A percentile compares a stretch with the other conserved stretches of the same genome.
Conservation (phyloP, 2,797 vertebrate genomes). For the Brachymystax lenok region DNA sequence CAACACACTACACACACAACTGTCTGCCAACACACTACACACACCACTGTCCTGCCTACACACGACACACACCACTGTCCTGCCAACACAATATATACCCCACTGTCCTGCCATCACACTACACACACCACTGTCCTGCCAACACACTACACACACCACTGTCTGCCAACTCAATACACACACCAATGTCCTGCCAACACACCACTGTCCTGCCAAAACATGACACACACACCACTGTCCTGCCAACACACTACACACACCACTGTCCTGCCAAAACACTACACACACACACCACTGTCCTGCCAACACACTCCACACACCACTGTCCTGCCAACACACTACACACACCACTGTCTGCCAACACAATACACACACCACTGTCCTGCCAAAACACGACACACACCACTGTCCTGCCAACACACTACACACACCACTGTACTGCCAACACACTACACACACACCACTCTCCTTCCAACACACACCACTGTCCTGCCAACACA, state of each 20-base stretch:
- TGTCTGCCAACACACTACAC: conserved; percentile 12
- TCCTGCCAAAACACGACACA: conserved; percentile 1
- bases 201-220: no score
- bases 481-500: conserved; percentile 8
- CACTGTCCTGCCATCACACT: no score
- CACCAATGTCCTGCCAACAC: conserved; percentile 10
- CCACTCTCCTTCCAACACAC: not conserved
- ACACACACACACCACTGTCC: conserved; percentile 3
- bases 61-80: not conserved
- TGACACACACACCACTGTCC: not conserved
- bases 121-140: conserved; percentile 26
- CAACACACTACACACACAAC: conserved; percentile 7
- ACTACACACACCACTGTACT: conserved; percentile 31
- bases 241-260: not conserved
- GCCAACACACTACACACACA: conserved; percentile 10
- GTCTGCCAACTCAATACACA: not conserved
- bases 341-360: conserved; percentile 6
- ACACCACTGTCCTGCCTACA: not conserved
- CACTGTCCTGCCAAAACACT: no score
- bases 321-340: not conserved
- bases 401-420: not conserved
- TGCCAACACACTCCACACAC: not conserved
- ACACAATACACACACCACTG: conserved; percentile 9
- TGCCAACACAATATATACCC: no score
- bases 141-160: conserved; percentile 6